Conservation (phyloP, 2,113 vertebrate genomes). For the Muntiacus reevesi region DNA sequence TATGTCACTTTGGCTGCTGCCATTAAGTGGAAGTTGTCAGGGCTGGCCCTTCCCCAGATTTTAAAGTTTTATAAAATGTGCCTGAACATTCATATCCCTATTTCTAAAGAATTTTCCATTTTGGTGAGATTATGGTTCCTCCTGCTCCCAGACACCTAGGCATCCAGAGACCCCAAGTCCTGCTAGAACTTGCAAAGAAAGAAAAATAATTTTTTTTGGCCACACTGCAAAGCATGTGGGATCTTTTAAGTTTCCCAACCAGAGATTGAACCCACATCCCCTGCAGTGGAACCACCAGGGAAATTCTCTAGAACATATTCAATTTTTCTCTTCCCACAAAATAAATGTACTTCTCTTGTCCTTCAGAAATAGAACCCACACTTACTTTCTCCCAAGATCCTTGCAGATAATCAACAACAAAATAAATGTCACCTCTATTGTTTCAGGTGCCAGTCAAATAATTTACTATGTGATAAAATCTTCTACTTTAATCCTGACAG, state of each 20-base stretch:
- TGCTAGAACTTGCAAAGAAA: not conserved
- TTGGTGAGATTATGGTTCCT: not conserved
- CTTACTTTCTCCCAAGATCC: not conserved
- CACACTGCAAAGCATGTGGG: not conserved
- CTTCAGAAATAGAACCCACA: not conserved
- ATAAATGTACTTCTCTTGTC: not conserved
- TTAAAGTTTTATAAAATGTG: not conserved
- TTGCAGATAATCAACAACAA: not conserved
- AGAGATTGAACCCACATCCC: not conserved
- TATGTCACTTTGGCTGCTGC: not conserved
- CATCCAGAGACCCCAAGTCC: not conserved
- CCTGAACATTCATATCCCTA: not conserved
- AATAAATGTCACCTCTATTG: not conserved
- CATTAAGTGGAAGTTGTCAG: not conserved
- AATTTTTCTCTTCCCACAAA: not conserved
- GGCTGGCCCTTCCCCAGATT: not conserved
- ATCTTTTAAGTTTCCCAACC: not conserved
- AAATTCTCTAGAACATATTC: not conserved
- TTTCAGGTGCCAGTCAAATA: not conserved
- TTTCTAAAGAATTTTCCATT: not conserved
- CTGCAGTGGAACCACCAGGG: not conserved
- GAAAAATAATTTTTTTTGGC: not conserved
- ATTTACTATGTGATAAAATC: not conserved
- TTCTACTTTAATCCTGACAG: not conserved
- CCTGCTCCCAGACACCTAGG: not conserved